Conservation (phyloP, 2,888 invertebrate species). For the Agrotis segetum region DNA sequence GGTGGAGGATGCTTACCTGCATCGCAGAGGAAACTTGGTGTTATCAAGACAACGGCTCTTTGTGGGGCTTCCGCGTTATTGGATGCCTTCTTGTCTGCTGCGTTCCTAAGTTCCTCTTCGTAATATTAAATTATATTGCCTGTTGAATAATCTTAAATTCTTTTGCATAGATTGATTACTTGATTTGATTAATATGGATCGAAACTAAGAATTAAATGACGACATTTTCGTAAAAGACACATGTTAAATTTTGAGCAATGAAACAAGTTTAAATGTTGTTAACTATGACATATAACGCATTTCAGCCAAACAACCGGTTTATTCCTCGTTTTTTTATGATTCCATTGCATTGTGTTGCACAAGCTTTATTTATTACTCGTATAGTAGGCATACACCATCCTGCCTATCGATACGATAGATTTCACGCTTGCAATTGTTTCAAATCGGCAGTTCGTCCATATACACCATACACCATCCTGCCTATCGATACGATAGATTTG, state of each 20-base stretch:
- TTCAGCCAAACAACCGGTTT: slow-evolving; percentile 12
- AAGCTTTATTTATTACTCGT: slow-evolving; percentile 43
- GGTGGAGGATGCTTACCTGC: slow-evolving; percentile 37
- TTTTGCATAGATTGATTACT: not conserved
- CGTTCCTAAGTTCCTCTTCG: slow-evolving; percentile 6
- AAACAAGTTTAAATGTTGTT: slow-evolving; percentile 25
- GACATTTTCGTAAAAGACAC: not conserved
- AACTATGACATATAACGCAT: slow-evolving; percentile 12
- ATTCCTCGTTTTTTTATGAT: slow-evolving; percentile 25
- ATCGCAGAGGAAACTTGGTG: slow-evolving; percentile 24
- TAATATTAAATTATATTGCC: slow-evolving; percentile 5
- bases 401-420: too few species aligned
- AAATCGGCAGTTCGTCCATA: too few species aligned
- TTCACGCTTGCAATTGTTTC: too few species aligned
- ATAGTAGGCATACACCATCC: too few species aligned
- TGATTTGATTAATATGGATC: not conserved
- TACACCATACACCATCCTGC: too few species aligned
- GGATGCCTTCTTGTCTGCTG: slow-evolving; percentile 6
- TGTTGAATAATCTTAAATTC: not conserved
- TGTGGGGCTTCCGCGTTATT: slow-evolving; percentile 33
- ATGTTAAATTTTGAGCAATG: slow-evolving; percentile 1
- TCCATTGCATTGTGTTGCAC: slow-evolving; percentile 29
- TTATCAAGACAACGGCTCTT: slow-evolving; percentile 31
- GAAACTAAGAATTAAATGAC: not conserved
- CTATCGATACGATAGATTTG: too few species aligned